Evolutionary conservation across 2,888 invertebrate genomes (phyloP), one percentile per base, ranked within the genome.

Genomic region (Drosophila algonquin): DNA sequence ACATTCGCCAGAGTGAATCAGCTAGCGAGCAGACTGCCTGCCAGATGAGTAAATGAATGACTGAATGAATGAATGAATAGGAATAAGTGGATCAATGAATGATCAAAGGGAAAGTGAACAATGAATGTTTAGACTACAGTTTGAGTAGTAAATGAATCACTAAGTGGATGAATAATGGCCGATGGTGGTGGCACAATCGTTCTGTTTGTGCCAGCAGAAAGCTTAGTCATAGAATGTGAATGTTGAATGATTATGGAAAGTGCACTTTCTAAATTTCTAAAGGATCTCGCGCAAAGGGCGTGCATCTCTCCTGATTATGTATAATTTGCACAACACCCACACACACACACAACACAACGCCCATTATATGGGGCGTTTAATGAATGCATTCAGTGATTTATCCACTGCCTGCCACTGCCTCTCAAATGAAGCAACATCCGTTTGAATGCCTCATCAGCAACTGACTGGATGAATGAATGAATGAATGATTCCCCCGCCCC

Each of bases 381-480:
- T 40, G 40, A 40, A 40, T 40, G 40, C 40, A 40, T 40, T 40
- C 40, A 40, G 40, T 40, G 14, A 40, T n/a, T 40, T 40, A 40
- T 40, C 40, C 40, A 40, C 46, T 18, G n/a, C 10, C 16, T 16
- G 46, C 46, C 40, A 21, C 21, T 21, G 21, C 21, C 14, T 7
- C 14, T 12, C 40, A 16, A 46, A 3, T 46, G 46, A 9, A 46
- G 46, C 46, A 46, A 46, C 46, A 18, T 46, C 16, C 46, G n/a
- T 40, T 40, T n/a, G 40, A 46, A 46, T 18, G 46, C 18, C 16
- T 18, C n/a, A 46, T 18, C 16, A 18, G 46, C 46, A 10, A 10
- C 46, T 46, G 16, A 18, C 48, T 55, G 65, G 55, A 55, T 65
- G 54, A 53, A 12, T 47, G 52, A n/a, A 46, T 53, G 64, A 64